These are phyloP conservation scores for Ooceraea biroi DNA, from an alignment of 1,140 invertebrate genomes.

Conservation along the genomic window DNA sequence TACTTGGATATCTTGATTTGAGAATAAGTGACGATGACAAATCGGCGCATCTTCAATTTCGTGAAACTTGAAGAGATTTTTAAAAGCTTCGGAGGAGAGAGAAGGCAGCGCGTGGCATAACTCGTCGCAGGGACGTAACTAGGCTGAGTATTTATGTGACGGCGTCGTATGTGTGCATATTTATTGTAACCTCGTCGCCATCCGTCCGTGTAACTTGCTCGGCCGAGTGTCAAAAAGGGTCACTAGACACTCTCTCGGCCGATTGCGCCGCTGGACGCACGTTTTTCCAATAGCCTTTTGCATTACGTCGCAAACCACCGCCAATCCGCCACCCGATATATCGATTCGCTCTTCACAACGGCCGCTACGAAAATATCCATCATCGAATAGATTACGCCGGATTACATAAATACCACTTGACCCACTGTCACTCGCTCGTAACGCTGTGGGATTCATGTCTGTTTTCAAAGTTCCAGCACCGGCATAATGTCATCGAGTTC, in stretches of 20 bases:
- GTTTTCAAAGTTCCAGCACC: neutral
- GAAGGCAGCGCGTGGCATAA: neutral
- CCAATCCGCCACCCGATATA: constrained; percentile 61
- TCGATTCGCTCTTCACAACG: constrained; percentile 42
- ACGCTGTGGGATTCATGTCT: constrained; percentile 10
- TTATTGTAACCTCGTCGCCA: constrained; percentile 72
- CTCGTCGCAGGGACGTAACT: constrained; percentile 33
- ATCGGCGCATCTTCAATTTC: neutral
- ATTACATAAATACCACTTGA: constrained; percentile 60
- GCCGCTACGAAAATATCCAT: constrained; percentile 48
- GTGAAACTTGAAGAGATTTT: neutral
- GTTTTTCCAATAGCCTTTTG: constrained; percentile 77
- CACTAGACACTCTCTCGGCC: constrained; percentile 84
- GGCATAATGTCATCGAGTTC: neutral
- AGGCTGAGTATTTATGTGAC: constrained; percentile 55
- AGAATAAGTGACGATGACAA: no score
- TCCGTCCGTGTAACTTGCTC: constrained; percentile 82
- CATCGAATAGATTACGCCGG: constrained; percentile 49
- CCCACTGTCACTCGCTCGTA: constrained; percentile 31
- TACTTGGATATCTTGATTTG: neutral
- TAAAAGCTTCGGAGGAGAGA: neutral
- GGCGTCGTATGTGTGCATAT: constrained; percentile 43
- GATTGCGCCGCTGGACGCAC: constrained; percentile 81
- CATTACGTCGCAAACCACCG: constrained; percentile 61
- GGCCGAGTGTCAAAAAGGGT: constrained; percentile 85